Evolutionary conservation across 1,140 invertebrate species (phyloP).

Genomic region (Zaprionus lachaisei): DNA sequence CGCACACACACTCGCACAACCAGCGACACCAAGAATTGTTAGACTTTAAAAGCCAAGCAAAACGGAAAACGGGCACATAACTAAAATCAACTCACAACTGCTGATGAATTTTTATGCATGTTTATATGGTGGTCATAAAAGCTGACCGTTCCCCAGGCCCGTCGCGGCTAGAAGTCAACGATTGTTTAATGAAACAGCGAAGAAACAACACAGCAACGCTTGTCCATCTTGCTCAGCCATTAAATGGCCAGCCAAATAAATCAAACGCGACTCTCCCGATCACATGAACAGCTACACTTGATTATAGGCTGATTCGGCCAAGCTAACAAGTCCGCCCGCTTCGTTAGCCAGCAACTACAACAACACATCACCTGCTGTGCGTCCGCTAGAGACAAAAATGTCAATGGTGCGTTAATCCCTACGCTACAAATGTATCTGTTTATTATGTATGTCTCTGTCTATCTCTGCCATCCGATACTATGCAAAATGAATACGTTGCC

Average conservation of each 20-base stretch:
- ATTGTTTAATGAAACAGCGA: slow-evolving; percentile 75
- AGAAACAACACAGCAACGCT: neutral
- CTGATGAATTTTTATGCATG: slow-evolving; percentile 82
- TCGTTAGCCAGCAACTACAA: slow-evolving; percentile 59
- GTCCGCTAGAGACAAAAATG: slow-evolving; percentile 41
- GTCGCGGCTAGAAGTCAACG: slow-evolving; percentile 71
- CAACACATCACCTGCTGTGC: slow-evolving; percentile 48
- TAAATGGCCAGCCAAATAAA: slow-evolving; percentile 74
- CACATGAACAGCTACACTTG: slow-evolving; percentile 57
- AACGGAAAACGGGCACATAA: slow-evolving; percentile 58
- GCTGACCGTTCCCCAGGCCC: slow-evolving; percentile 18
- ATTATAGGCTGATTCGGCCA: slow-evolving; percentile 55
- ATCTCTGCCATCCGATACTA: slow-evolving; percentile 6
- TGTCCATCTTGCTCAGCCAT: slow-evolving; percentile 40
- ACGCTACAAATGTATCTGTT: slow-evolving; percentile 32
- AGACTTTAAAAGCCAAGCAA: slow-evolving; percentile 69
- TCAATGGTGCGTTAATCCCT: slow-evolving; percentile 52
- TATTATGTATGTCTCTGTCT: slow-evolving; percentile 15
- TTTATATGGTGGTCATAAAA: slow-evolving; percentile 77
- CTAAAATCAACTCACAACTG: slow-evolving; percentile 63
- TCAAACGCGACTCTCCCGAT: slow-evolving; percentile 58
- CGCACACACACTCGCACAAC: neutral
- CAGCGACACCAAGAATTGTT: slow-evolving; percentile 58
- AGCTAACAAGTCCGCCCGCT: slow-evolving; percentile 71
- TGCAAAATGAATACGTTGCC: slow-evolving; percentile 72